Evolutionary conservation across 2,797 vertebrate genomes (phyloP).

Genomic region (Bryconaethiops microstoma): DNA sequence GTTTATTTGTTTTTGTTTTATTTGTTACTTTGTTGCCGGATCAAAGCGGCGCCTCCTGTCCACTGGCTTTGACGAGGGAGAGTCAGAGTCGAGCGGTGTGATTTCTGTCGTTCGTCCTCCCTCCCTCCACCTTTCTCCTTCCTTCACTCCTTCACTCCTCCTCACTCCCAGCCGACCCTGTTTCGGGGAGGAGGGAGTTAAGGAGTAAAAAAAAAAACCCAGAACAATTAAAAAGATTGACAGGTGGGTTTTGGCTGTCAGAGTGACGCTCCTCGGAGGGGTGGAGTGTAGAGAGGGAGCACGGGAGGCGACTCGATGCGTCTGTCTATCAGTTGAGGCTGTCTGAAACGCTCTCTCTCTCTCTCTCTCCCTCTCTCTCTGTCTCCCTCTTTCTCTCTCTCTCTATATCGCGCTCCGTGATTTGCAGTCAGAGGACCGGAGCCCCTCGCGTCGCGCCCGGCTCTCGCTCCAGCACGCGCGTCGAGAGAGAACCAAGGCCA

Average conservation of each 20-base stretch:
- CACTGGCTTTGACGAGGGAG: background rate
- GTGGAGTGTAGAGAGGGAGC: conserved; percentile 92
- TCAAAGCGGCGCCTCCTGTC: background rate
- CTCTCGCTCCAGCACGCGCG: too few species aligned
- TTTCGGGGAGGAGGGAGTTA: conserved; percentile 38
- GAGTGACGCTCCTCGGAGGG: conserved; percentile 96
- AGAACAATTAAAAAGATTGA: conserved; percentile 99
- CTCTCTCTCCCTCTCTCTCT: background rate
- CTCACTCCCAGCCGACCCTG: conserved; percentile 42
- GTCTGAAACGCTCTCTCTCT: conserved; percentile 89
- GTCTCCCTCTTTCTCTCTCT: conserved; percentile 59
- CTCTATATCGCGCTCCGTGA: conserved; percentile 66
- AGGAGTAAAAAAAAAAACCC: conserved; percentile 70
- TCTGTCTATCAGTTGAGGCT: conserved; percentile 99
- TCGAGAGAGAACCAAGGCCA: background rate
- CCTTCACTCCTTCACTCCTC: conserved; percentile 15
- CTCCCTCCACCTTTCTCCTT: background rate
- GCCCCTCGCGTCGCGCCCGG: background rate
- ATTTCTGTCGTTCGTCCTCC: background rate
- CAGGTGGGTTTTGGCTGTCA: conserved; percentile 98
- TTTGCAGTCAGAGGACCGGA: background rate
- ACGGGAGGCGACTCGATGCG: conserved; percentile 97
- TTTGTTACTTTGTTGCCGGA: too few species aligned
- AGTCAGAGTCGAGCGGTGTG: conserved; percentile 4
- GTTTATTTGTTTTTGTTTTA: background rate